Evolutionary conservation across 2,797 vertebrate genomes (phyloP).

Genomic region (Crocodylus rhombifer): DNA sequence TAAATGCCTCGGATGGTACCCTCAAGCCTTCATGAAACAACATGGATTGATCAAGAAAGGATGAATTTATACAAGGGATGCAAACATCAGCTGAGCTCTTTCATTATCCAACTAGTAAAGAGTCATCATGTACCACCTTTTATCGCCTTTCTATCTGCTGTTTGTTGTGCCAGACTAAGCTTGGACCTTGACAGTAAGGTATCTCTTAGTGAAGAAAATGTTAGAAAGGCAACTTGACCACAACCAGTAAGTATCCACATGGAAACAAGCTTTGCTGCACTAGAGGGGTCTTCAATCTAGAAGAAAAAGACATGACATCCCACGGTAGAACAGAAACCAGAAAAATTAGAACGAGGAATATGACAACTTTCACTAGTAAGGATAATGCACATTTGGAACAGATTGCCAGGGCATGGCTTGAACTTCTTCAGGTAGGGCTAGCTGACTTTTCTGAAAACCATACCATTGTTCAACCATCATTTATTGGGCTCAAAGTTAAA

Average conservation of each 20-base stretch:
- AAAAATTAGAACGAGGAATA: constrained; percentile 35
- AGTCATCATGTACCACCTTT: not conserved
- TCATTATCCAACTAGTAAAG: not conserved
- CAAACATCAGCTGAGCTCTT: constrained; percentile 7
- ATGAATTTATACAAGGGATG: not conserved
- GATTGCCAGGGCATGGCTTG: not conserved
- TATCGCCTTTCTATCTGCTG: not conserved
- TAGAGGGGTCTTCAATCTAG: not conserved
- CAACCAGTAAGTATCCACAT: not conserved
- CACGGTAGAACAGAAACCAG: constrained; percentile 1
- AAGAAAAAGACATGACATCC: constrained; percentile 17
- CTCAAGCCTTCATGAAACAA: not conserved
- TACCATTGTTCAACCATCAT: not conserved
- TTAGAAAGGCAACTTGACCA: not conserved
- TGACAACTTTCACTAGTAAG: not conserved
- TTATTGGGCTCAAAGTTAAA: not conserved
- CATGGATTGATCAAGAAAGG: not conserved
- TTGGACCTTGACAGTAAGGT: too few relatives aligned
- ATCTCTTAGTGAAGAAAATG: not conserved
- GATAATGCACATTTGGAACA: not conserved
- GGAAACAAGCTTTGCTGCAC: constrained; percentile 10
- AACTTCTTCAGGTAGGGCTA: not conserved
- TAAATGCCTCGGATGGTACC: not conserved
- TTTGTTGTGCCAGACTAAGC: not conserved
- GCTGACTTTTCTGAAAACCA: not conserved